Base-by-base conservation (phyloP, 92 coral and sea anemone genomes). In the Hydrozoanthus gracilis region DNA sequence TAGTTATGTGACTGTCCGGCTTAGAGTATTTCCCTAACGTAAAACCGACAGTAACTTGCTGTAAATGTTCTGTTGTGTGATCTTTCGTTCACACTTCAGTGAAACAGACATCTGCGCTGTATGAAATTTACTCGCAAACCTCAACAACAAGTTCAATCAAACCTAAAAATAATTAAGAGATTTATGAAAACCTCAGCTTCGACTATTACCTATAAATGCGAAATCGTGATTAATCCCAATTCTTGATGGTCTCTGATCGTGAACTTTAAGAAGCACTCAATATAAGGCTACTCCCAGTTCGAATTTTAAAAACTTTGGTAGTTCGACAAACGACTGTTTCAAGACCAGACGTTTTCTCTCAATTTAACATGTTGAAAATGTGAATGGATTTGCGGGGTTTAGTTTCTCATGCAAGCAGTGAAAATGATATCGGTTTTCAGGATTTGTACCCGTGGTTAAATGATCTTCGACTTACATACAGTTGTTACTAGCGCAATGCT, bases 41-140 rank as follows among this genome's bases (percentile, higher is more conserved):
- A 27, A 27, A 27, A 27, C 39, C 39, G 39, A 27, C 39, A 44
- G 12, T 73, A 71, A 56, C 79, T 18, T 49, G 20, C 20, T 78
- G 51, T 51, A 18, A 11, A 27, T 7, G 71, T 16, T 55, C 85
- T 44, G n/a, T 78, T 71, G 27, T 55, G 68, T 80, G 85, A 80
- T 80, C 85, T 80, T 80, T 80, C 49, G 44, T 80, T 66, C 74
- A 80, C 85, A 16, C 75, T 55, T 7, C 35, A 72, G 20, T 66
- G 58, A 65, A 80, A 49, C 51, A 65, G 85, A 80, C 74, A 80
- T 66, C 47, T 58, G 74, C 47, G 5, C 48, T 12, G 73, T 15
- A 7, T 12, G 44, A 66, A 80, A 77, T 54, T 12, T 56, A 77
- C 68, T 77, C 69, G 61, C 79, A 77, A 7, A 56, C 17, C 49